Conservation (phyloP, 2,888 invertebrate species). For the Celastrina argiolus region DNA sequence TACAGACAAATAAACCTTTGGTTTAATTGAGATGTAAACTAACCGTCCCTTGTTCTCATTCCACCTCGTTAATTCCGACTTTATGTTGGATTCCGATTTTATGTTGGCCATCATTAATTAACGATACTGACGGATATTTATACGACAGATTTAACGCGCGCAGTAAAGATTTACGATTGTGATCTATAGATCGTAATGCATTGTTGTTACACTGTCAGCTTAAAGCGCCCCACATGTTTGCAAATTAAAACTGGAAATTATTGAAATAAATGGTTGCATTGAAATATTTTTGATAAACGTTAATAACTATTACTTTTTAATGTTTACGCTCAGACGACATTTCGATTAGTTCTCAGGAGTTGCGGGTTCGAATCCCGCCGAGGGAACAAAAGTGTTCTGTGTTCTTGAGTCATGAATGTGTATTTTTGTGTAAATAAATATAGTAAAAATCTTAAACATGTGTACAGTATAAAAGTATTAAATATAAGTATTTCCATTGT, state of each 20-base stretch:
- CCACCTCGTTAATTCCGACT: conserved; percentile 19
- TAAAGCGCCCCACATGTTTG: conserved; percentile 12
- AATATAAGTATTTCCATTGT: no score
- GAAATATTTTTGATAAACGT: background rate
- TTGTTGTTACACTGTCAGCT: conserved; percentile 7
- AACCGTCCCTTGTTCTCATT: conserved; percentile 20
- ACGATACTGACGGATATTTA: conserved; percentile 20
- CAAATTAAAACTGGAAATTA: background rate
- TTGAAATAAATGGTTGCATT: background rate
- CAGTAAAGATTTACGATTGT: conserved; percentile 16
- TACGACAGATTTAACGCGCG: conserved; percentile 16
- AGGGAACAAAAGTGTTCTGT: no score
- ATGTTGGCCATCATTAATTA: conserved; percentile 19
- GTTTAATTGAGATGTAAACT: conserved; percentile 20
- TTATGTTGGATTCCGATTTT: conserved; percentile 17
- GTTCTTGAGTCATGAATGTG: no score
- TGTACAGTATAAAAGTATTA: no score
- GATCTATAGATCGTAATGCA: conserved; percentile 7
- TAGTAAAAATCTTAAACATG: no score
- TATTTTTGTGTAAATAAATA: no score
- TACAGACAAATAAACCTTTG: conserved; percentile 18
- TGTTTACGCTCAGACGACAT: background rate
- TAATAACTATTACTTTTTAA: background rate
- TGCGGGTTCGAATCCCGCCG: no score
- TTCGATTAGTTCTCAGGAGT: no score